Conservation (phyloP, 2,888 invertebrate species). For the Chaetogeoica ovagalla region DNA sequence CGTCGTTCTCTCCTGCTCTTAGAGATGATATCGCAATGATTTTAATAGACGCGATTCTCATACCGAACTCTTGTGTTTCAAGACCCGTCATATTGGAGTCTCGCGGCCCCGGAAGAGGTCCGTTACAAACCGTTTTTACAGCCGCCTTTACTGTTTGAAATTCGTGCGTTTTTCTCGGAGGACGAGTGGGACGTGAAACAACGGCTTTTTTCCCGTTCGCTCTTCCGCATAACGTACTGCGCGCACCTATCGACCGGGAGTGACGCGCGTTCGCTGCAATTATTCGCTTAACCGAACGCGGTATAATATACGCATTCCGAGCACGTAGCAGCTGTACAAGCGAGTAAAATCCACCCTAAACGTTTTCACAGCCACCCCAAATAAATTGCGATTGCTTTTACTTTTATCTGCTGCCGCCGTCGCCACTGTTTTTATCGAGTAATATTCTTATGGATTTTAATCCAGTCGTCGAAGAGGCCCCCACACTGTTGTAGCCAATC, state of each 20-base stretch:
- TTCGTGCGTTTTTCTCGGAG: too few relatives aligned
- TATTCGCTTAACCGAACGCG: slow-evolving; percentile 21
- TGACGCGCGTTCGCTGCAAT: slow-evolving; percentile 14
- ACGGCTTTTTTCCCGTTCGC: not conserved
- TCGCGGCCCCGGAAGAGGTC: too few relatives aligned
- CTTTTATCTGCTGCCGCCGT: not conserved
- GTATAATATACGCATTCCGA: slow-evolving; percentile 30
- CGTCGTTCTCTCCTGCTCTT: too few relatives aligned
- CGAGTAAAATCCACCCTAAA: slow-evolving; percentile 20
- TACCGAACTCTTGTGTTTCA: too few relatives aligned
- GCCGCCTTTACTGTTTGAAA: too few relatives aligned
- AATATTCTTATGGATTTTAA: slow-evolving; percentile 24
- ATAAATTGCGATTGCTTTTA: slow-evolving; percentile 36
- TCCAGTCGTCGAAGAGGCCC: not conserved
- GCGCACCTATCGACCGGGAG: not conserved
- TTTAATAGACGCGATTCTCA: too few relatives aligned
- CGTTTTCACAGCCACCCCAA: slow-evolving; percentile 40
- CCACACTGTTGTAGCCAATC: not conserved
- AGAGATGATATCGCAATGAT: too few relatives aligned
- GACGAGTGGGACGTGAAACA: not conserved
- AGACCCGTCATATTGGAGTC: too few relatives aligned
- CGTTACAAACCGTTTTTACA: too few relatives aligned
- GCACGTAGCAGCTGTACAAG: slow-evolving; percentile 13
- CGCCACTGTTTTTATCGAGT: not conserved
- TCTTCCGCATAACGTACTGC: not conserved